Conservation (phyloP, 2,888 invertebrate species). For the Octodonta nipae region DNA sequence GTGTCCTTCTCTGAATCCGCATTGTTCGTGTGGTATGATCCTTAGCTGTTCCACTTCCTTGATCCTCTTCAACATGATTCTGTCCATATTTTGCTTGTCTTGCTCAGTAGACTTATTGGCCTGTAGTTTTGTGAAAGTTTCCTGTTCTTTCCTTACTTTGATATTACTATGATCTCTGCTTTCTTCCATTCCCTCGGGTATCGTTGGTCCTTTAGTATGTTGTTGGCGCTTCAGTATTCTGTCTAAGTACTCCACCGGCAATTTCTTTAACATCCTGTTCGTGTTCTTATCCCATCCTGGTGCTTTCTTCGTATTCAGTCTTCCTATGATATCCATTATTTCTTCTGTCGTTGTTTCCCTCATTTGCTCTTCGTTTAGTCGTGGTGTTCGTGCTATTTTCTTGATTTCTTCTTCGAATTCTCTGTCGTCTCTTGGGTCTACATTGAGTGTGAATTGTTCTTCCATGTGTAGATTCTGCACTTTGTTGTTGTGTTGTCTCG, state of each 20-base stretch:
- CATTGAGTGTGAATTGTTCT: too few relatives aligned
- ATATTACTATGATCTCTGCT: background rate
- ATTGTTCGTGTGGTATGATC: slow-evolving; percentile 5
- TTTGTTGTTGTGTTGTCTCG: too few relatives aligned
- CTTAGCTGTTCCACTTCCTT: background rate
- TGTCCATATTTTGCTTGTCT: background rate
- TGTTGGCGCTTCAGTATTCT: background rate
- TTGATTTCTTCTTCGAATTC: too few relatives aligned
- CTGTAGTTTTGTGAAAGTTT: slow-evolving; percentile 1
- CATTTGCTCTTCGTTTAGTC: too few relatives aligned
- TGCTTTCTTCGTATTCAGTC: slow-evolving; percentile 1
- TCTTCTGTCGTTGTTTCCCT: too few relatives aligned
- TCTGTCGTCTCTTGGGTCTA: too few relatives aligned
- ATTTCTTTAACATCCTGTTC: background rate
- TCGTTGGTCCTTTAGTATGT: background rate
- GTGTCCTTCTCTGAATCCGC: too few relatives aligned
- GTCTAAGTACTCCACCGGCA: background rate
- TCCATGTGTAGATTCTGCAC: too few relatives aligned
- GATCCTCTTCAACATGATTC: slow-evolving; percentile 1
- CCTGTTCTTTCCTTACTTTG: background rate
- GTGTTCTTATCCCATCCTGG: slow-evolving; percentile 1
- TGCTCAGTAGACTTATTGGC: background rate
- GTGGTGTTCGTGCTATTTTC: too few relatives aligned
- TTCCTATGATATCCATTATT: background rate
- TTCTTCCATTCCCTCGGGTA: slow-evolving; percentile 1